Evolutionary conservation across 1,140 invertebrate species (phyloP), one percentile per base, ranked within the genome.

Genomic region (Agrypnia vestita): DNA sequence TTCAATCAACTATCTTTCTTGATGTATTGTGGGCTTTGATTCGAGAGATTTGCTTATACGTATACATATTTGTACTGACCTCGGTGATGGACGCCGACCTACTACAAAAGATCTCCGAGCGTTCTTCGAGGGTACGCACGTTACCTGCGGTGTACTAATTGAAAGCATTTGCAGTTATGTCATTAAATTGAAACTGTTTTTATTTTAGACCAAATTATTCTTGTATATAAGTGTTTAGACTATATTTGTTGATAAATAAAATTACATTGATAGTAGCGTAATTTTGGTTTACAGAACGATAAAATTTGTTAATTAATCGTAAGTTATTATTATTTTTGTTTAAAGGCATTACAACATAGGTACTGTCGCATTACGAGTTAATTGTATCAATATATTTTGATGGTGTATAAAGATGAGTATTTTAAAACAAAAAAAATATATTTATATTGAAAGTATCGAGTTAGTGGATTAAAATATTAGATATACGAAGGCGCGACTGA

Each of bases 401-500:
- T 73, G 71, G 73, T 35, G 17, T 75, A 13, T 43, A 15, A 35
- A n/a, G 43, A 59, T 76, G 59, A 77, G 51, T 77, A 77, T 77
- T 77, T 51, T 51, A 77, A 64, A 56, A 53, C 17, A 43, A 67
- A 77, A 72, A 72, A 77, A 77, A 49, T 77, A 77, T 77, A 77
- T 77, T 77, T 77, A 77, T 77, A 77, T 77, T 12, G 56, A 35
- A 53, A 67, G 67, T 53, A 17, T 49, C 49, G 15, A 53, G 73
- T 59, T 75, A 75, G 73, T 59, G 73, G 56, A 75, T 13, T 55
- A 75, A 77, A 47, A 56, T 43, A 19, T 62, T 47, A 62, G 55
- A 47, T 74, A 61, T 76, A 76, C 47, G 49, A 67, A 53, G 76
- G 76, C 76, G 76, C 64, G 76, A 78, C 76, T 78, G 76, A 78